phyloP scores from a whole-genome alignment of 1,140 invertebrate genomes.

The Araneus ventricosus region DNA sequence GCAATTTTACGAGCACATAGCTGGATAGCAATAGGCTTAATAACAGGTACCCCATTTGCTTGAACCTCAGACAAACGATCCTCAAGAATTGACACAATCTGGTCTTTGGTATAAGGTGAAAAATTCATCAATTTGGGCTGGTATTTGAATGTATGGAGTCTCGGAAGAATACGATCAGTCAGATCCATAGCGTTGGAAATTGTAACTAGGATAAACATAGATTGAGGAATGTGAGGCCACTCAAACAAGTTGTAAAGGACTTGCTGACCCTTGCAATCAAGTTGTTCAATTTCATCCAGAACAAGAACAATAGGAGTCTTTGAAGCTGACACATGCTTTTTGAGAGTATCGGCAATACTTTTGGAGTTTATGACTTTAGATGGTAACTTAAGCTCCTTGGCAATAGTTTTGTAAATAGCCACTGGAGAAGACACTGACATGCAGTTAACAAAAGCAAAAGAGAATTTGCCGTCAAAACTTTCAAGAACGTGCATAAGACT shows the following conservation, averaged over 20 bases:
- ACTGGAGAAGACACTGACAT: constrained; percentile 88
- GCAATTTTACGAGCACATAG: constrained; percentile 97
- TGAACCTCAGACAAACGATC: constrained; percentile 86
- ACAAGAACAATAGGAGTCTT: constrained; percentile 85
- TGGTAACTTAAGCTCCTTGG: constrained; percentile 76
- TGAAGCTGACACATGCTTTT: constrained; percentile 79
- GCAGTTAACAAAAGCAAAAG: constrained; percentile 86
- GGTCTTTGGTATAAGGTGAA: constrained; percentile 92
- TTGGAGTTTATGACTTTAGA: constrained; percentile 80
- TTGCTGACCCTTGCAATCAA: constrained; percentile 87
- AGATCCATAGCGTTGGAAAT: constrained; percentile 98
- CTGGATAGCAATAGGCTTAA: constrained; percentile 90
- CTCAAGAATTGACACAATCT: constrained; percentile 93
- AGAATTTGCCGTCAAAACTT: constrained; percentile 77
- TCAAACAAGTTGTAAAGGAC: constrained; percentile 94
- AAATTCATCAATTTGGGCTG: constrained; percentile 89
- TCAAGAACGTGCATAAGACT: constrained; percentile 88
- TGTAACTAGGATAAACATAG: constrained; percentile 91
- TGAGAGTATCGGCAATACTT: constrained; percentile 82
- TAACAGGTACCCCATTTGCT: constrained; percentile 82
- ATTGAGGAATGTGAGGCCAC: constrained; percentile 88
- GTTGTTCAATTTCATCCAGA: constrained; percentile 98
- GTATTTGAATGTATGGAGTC: constrained; percentile 86
- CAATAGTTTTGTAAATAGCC: constrained; percentile 84
- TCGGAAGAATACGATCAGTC: constrained; percentile 92